phyloP scores from a whole-genome alignment of 2,113 vertebrate genomes.

The Stictonetta naevosa region DNA sequence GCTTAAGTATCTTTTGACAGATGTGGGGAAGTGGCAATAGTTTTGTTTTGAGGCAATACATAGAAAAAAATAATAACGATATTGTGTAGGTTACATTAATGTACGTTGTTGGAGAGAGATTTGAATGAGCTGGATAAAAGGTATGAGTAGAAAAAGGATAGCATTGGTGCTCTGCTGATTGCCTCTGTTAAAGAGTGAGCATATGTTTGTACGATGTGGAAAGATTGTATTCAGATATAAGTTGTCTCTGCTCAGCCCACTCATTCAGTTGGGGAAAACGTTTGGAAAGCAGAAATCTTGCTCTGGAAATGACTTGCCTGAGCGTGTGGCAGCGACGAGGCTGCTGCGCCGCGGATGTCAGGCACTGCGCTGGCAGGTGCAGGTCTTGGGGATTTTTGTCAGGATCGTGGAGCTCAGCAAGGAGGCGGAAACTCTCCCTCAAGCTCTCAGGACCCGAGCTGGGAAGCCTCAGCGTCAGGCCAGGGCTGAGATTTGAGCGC shows the following conservation, averaged over 20 bases:
- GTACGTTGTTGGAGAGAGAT: not conserved
- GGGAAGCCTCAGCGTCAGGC: fast-evolving
- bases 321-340: not conserved
- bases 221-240: not conserved
- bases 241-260: not conserved
- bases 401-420: not conserved
- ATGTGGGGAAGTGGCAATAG: not conserved
- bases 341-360: not conserved
- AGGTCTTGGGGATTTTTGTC: not conserved
- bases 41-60: not conserved
- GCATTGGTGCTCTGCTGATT: not conserved
- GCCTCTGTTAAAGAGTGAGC: not conserved
- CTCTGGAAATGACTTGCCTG: not conserved
- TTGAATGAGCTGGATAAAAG: not conserved
- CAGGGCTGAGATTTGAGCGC: not conserved
- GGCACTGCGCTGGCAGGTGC: fast-evolving
- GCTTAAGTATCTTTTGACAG: not conserved
- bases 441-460: not conserved
- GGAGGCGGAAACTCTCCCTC: not conserved
- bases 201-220: not conserved
- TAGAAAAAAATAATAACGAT: not conserved
- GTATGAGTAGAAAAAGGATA: not conserved
- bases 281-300: not conserved
- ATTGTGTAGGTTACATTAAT: not conserved
- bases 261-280: not conserved